phyloP scores from a whole-genome alignment of 2,113 vertebrate genomes.

The Chiloscyllium plagiosum region DNA sequence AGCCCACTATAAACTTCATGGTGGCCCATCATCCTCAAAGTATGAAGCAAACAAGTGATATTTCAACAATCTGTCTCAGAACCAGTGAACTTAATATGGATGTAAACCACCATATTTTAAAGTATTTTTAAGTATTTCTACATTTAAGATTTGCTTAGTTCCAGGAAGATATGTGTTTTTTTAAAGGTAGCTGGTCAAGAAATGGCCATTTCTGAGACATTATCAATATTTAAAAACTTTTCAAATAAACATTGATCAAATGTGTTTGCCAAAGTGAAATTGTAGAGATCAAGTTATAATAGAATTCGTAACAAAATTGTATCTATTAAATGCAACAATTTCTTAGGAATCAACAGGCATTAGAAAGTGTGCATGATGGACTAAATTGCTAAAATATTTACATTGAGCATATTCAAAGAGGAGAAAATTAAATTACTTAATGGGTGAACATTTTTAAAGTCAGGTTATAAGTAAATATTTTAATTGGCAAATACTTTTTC shows the following conservation, averaged over 20 bases:
- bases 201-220: not conserved
- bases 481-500: not conserved
- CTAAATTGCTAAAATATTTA: not conserved
- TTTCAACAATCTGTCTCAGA: not conserved
- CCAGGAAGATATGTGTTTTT: not conserved
- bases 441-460: not conserved
- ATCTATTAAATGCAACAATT: not conserved
- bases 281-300: not conserved
- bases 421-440: not conserved
- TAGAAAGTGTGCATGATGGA: not conserved
- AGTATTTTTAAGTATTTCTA: conserved; percentile 6
- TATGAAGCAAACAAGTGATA: not conserved
- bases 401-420: not conserved
- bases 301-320: not conserved
- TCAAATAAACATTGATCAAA: not conserved
- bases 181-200: not conserved
- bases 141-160: not conserved
- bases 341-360: not conserved
- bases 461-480: not conserved
- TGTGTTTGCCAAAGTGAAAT: not conserved
- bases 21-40: not conserved
- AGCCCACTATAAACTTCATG: not conserved
- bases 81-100: not conserved
- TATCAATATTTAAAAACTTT: not conserved
- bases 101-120: not conserved